A percentile compares a stretch with the other conserved stretches of the same genome.
These are phyloP conservation scores for Cerastis leucographa DNA, from an alignment of 2,888 invertebrate genomes.

Conservation along the genomic window DNA sequence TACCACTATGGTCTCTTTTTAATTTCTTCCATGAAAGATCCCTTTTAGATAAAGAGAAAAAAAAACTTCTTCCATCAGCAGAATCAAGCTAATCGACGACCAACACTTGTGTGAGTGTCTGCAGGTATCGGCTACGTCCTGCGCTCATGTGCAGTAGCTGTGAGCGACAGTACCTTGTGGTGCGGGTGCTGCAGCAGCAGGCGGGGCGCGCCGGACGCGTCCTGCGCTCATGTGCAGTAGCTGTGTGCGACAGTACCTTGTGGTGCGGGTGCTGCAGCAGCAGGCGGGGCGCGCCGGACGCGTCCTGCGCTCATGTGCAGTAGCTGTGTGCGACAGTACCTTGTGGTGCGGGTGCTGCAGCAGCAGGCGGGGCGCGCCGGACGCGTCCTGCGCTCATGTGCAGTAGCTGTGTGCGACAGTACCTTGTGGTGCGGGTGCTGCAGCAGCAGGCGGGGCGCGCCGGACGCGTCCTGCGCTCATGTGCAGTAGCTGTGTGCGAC, in stretches of 20 bases:
- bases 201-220: background rate
- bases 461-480: conserved; percentile 78
- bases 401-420: conserved; percentile 58
- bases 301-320: conserved; percentile 76
- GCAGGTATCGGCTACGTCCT: too few relatives aligned
- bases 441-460: conserved; percentile 89
- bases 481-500: conserved; percentile 22
- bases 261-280: conserved; percentile 65
- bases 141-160: too few relatives aligned
- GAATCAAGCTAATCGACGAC: too few relatives aligned
- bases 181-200: background rate
- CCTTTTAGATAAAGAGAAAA: too few relatives aligned
- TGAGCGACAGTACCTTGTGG: background rate
- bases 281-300: conserved; percentile 76
- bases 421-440: conserved; percentile 72
- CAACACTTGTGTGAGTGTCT: too few relatives aligned
- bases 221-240: conserved; percentile 81
- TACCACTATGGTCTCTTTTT: too few relatives aligned
- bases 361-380: conserved; percentile 11
- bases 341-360: conserved; percentile 70
- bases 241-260: conserved; percentile 70
- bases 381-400: conserved; percentile 3
- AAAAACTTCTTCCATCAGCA: too few relatives aligned
- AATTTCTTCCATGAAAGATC: too few relatives aligned
- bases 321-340: conserved; percentile 60